Base-by-base conservation (phyloP, 2,888 invertebrate genomes). In the Andrena fulva region DNA sequence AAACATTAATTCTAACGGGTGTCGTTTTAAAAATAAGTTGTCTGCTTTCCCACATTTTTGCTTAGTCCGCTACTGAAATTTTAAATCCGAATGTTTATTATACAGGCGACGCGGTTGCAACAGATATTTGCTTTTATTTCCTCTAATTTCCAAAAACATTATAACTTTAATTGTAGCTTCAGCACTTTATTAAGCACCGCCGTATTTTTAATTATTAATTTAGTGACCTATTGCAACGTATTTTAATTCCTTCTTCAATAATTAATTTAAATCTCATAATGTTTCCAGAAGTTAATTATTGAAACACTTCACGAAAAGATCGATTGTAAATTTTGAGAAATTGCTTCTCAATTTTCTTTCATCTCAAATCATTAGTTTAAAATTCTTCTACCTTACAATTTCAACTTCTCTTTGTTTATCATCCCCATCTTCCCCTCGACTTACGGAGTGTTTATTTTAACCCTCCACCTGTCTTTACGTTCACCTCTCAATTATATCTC, bases 1-100 rank as follows among this genome's bases (percentile, higher is more conserved):
- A 85, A 91, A 90, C 89, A 87, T 87, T 91, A 91, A 91, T 89
- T 90, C 91, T 89, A 90, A 90, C 89, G 90, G 90, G 90, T 91
- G 91, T 89, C 88, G 85, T 84, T 73, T 85, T 69, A 85, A 87
- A 90, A 89, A 88, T 88, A 87, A 80, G 70, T 74, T 78, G 24
- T 35, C 56, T 75, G 52, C 60, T 60, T n/a, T 20, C 42, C 2
- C n/a, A 42, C 50, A 20, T 33, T 20, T 42, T n/a, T n/a, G n/a
- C 5, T 3, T 42, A 7, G 27, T 29, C 1, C 16, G 56, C 5
- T 54, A 56, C 33, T 56, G 29, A 66, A 29, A 66, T 27, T 4
- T 50, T 3, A 10, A 0, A 31, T 16, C 1, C 7, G 0, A 6
- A n/a, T 16, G 7, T 35, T 27, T 12, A 0, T 27, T 35, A 20